Percentiles rank a stretch among this genome's conserved stretches.
These are phyloP conservation scores for Rhea americana DNA, from an alignment of 2,113 vertebrate genomes.

Conservation along the genomic window DNA sequence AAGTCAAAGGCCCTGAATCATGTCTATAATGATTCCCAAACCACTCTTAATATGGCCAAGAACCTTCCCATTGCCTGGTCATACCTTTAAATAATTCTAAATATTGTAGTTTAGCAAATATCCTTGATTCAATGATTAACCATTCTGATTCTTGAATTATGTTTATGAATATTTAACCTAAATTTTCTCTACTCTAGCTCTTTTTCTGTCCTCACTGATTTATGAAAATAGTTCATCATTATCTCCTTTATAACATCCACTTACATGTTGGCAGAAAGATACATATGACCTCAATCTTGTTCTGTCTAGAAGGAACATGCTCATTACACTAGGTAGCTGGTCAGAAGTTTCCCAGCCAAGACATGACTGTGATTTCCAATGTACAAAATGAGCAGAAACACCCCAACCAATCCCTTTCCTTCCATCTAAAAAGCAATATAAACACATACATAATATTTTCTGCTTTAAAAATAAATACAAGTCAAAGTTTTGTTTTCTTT, in stretches of 20 bases:
- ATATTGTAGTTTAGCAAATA: neutral
- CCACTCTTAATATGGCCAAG: neutral
- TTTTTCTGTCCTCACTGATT: neutral
- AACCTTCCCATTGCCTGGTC: neutral
- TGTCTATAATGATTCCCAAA: neutral
- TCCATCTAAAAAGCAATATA: neutral
- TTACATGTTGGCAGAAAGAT: neutral
- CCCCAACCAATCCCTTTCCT: neutral
- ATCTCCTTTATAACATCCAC: neutral
- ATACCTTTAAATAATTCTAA: neutral
- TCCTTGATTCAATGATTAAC: neutral
- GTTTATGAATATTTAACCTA: constrained; percentile 15
- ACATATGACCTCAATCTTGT: neutral
- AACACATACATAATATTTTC: neutral
- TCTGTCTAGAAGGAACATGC: neutral
- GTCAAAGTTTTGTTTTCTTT: neutral
- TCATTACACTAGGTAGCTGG: neutral
- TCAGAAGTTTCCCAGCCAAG: neutral
- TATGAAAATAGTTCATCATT: constrained; percentile 36
- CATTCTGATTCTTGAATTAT: neutral
- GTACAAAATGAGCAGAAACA: neutral
- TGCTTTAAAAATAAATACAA: neutral
- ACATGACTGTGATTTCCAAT: neutral
- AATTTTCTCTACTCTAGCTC: neutral
- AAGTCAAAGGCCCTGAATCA: neutral